A percentile compares a stretch with the other conserved stretches of the same genome.
Evolutionary conservation across 2,888 invertebrate species (phyloP).

Genomic region (Euplexia lucipara): DNA sequence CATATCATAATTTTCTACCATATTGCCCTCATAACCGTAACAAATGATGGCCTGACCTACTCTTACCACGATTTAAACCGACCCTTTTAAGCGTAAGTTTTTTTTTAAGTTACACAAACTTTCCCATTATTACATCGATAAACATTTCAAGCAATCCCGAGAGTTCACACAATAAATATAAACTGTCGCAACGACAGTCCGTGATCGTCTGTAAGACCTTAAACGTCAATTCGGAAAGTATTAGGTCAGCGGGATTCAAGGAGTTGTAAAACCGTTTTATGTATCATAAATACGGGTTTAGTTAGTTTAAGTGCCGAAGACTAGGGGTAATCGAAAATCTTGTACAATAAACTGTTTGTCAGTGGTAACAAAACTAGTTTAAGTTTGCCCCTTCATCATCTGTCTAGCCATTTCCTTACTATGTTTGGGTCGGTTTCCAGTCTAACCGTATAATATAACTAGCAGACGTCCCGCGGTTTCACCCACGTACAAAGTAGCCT

Average conservation of each 20-base stretch:
- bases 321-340: conserved; percentile 63
- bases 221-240: conserved; percentile 53
- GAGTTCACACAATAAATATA: conserved; percentile 40
- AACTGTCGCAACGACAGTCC: conserved; percentile 34
- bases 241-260: conserved; percentile 68
- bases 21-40: conserved; percentile 16
- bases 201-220: conserved; percentile 46
- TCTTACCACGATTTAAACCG: conserved; percentile 4
- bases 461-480: too few species aligned
- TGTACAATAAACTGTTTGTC: background rate
- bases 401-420: too few species aligned
- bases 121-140: conserved; percentile 11
- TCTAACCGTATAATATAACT: too few species aligned
- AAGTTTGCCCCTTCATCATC: too few species aligned
- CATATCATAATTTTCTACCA: background rate
- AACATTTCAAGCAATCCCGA: conserved; percentile 30
- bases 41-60: conserved; percentile 14
- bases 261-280: conserved; percentile 76
- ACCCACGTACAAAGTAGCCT: too few species aligned
- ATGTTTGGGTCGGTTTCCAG: too few species aligned
- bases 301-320: conserved; percentile 66
- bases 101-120: conserved; percentile 32
- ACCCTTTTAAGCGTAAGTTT: conserved; percentile 35
- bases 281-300: conserved; percentile 75
- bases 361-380: too few species aligned